Evolutionary conservation across 1,140 invertebrate species (phyloP).

Genomic region (Achatina immaculata): DNA sequence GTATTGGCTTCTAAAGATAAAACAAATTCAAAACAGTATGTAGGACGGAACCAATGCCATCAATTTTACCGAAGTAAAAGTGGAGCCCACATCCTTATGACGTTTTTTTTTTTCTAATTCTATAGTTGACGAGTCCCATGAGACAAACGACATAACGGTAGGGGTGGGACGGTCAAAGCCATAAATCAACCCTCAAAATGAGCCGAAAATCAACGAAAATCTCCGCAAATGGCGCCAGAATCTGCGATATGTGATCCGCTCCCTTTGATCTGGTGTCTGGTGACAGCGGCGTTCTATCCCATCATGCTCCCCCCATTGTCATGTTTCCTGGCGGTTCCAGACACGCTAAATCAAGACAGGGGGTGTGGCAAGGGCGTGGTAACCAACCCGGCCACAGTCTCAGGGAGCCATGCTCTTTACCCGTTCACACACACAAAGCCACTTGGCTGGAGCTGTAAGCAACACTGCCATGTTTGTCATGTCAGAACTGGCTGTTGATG

Average conservation of each 20-base stretch:
- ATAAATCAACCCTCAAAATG: slow-evolving; percentile 1
- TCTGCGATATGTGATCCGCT: background rate
- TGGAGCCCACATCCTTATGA: no score
- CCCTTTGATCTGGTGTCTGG: slow-evolving; percentile 1
- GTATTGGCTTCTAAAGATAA: no score
- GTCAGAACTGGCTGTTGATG: no score
- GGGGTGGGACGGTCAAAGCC: background rate
- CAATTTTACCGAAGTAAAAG: no score
- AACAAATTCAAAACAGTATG: no score
- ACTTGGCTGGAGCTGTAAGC: no score
- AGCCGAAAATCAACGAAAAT: background rate
- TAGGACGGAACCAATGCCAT: no score
- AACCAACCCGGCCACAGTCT: background rate
- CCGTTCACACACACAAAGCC: background rate
- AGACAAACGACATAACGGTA: background rate
- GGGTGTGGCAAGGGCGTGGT: slow-evolving; percentile 9
- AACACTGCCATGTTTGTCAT: no score
- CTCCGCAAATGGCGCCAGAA: slow-evolving; percentile 3
- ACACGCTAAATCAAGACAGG: background rate
- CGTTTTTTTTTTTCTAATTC: background rate
- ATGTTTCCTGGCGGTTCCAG: slow-evolving; percentile 2
- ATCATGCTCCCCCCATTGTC: background rate
- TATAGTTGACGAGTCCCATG: background rate
- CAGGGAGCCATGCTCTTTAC: background rate
- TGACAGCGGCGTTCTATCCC: background rate